Evolutionary conservation across 2,113 vertebrate genomes (phyloP), one percentile per base, ranked within the genome.

Genomic region (Sturnira hondurensis): DNA sequence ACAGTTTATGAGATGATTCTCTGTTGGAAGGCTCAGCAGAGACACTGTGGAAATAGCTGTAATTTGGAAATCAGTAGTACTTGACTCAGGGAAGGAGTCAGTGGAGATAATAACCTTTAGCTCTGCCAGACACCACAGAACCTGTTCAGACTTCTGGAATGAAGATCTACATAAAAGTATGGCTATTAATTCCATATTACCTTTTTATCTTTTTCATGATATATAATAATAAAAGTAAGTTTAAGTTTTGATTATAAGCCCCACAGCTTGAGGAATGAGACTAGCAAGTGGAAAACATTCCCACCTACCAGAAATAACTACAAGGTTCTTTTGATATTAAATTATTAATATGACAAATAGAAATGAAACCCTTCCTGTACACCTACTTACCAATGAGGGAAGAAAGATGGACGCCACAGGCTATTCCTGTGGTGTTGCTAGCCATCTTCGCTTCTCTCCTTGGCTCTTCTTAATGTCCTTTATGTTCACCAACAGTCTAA

Each of bases 231-330:
- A 77, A 95, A 80, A 87, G 17, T 92, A 83, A 83, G 7, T 95
- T 86, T 82, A 91, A 3, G 31, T 86, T 86, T 12, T 89, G 68
- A 89, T 58, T 90, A 16, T 33, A 80, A 96, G 80, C 73, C 91
- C 47, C 56, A 95, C 83, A 74, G 65, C 83, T 94, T 97, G 97
- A 96, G 58, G 97, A 96, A 97, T n/a, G 88, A 91, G 47, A 91
- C 63, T 76, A 88, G 41, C 24, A 86, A 92, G 80, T 71, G 65
- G 28, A 19, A 68, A 94, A 96, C 84, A 70, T 14, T 92, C 45
- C 2, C 38, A 80, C 24, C 74, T 94, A 85, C 47, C 89, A 58
- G 78, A 94, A 52, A 73, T 93, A 81, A 47, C 84, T n/a, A 5
- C 36, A 63, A 76, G 41, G 13, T 95, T 93, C 33, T 52, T 36